Conservation (phyloP, 2,888 invertebrate species). For the Coremacera marginata region DNA sequence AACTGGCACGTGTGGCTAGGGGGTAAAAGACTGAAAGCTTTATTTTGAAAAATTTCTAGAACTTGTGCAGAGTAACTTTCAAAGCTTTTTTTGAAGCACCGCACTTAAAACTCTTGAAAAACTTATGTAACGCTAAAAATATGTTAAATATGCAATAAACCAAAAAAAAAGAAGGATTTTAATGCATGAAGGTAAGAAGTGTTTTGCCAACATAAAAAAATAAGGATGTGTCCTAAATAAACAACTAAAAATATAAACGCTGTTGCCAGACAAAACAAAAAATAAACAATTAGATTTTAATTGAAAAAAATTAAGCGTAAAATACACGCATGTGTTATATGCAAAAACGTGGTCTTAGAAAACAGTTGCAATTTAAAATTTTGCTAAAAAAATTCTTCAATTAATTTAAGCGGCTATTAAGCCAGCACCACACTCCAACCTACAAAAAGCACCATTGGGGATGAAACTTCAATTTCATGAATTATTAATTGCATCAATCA, state of each 20-base stretch:
- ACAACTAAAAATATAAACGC: slow-evolving; percentile 53
- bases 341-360: not conserved
- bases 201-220: slow-evolving; percentile 43
- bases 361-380: not conserved
- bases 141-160: too few species aligned
- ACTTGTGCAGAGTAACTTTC: too few species aligned
- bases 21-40: too few species aligned
- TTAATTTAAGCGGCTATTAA: not conserved
- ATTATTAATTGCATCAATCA: slow-evolving; percentile 35
- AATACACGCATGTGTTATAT: slow-evolving; percentile 40
- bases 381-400: slow-evolving; percentile 1
- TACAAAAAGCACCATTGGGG: not conserved
- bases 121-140: too few species aligned
- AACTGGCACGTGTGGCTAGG: too few species aligned
- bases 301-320: slow-evolving; percentile 54
- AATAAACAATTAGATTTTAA: slow-evolving; percentile 60
- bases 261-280: slow-evolving; percentile 54
- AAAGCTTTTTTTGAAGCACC: too few species aligned
- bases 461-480: slow-evolving; percentile 14
- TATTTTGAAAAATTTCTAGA: too few species aligned
- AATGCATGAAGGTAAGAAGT: too few species aligned
- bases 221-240: slow-evolving; percentile 61
- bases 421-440: not conserved
- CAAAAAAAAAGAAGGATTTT: too few species aligned
- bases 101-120: too few species aligned